Percentiles rank a stretch among this genome's conserved stretches.
Evolutionary conservation across 2,888 invertebrate species (phyloP).

Genomic region (Drosophila tanythrix): DNA sequence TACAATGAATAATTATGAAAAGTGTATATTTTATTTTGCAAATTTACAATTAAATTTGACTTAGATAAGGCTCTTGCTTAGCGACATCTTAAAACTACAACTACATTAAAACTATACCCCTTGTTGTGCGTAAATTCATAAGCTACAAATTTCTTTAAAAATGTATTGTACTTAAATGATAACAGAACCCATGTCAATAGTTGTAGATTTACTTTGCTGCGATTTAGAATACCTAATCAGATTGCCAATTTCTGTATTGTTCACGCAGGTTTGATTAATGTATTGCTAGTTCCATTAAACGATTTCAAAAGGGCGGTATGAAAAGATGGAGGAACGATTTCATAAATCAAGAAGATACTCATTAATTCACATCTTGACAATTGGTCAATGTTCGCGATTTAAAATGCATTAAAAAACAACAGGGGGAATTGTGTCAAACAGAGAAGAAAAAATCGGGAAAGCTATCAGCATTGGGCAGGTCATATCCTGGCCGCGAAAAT

Average conservation of each 20-base stretch:
- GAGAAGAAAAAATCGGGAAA: constrained; percentile 12
- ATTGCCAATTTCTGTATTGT: constrained; percentile 2
- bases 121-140: neutral
- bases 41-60: too few species aligned
- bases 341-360: constrained; percentile 68
- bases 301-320: constrained; percentile 16
- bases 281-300: constrained; percentile 33
- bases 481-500: constrained; percentile 60
- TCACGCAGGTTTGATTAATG: constrained; percentile 43
- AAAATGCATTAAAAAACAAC: constrained; percentile 67
- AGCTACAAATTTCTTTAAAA: neutral
- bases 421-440: constrained; percentile 34
- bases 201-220: neutral
- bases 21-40: neutral
- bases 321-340: constrained; percentile 27
- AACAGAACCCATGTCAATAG: neutral
- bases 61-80: neutral
- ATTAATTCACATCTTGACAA: constrained; percentile 75
- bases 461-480: constrained; percentile 30
- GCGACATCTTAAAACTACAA: neutral
- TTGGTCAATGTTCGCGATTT: constrained; percentile 75
- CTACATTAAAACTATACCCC: neutral
- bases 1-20: neutral
- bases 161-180: neutral
- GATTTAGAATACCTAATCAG: neutral